A percentile compares a stretch with the other conserved stretches of the same genome.
Evolutionary conservation across 2,113 vertebrate species (phyloP).

Genomic region (Panurus biarmicus): DNA sequence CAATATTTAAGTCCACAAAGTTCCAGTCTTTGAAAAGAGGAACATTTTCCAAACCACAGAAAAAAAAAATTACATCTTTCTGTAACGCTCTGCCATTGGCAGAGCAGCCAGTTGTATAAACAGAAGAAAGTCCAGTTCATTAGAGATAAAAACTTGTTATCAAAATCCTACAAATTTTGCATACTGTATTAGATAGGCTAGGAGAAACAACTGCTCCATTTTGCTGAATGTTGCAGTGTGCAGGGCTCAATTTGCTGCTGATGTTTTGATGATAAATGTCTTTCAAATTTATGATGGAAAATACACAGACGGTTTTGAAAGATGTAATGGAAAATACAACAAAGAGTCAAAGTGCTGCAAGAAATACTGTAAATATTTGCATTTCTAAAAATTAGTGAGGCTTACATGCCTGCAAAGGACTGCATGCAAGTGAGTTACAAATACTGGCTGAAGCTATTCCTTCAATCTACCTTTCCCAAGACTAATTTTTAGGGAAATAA

Average conservation of each 20-base stretch:
- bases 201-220: neutral
- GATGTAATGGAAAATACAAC: constrained; percentile 42
- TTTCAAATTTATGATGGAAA: constrained; percentile 29
- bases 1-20: neutral
- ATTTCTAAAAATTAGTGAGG: constrained; percentile 46
- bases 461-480: neutral
- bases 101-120: neutral
- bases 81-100: neutral
- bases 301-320: neutral
- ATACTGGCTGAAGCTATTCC: neutral
- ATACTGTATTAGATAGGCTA: neutral
- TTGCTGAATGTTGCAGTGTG: neutral
- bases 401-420: neutral
- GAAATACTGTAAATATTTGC: constrained; percentile 55
- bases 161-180: neutral
- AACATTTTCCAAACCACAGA: neutral
- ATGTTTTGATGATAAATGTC: constrained; percentile 9
- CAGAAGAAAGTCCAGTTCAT: neutral
- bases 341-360: neutral
- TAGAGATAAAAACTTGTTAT: neutral
- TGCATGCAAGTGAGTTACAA: neutral
- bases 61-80: neutral
- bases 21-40: neutral
- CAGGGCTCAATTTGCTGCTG: neutral
- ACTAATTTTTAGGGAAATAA: neutral